These are phyloP conservation scores for Phyllotreta cruciferae DNA, from an alignment of 2,888 invertebrate species.

Conservation along the genomic window DNA sequence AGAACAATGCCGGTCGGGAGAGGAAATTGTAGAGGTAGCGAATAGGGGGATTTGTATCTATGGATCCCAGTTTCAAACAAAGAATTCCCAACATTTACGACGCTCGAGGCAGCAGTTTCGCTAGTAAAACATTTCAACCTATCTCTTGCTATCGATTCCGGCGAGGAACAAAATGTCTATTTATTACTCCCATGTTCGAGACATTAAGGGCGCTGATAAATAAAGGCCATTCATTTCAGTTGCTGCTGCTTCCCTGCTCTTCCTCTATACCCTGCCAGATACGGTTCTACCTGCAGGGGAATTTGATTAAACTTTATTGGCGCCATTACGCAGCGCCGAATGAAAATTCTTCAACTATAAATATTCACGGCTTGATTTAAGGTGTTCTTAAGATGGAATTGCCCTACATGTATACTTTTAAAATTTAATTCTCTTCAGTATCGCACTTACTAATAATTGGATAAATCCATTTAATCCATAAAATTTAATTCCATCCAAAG, in stretches of 20 bases:
- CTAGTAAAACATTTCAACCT: constrained; percentile 57
- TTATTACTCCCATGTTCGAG: constrained; percentile 42
- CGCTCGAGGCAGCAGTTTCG: constrained; percentile 55
- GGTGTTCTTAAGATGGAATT: constrained; percentile 18
- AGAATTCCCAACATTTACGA: constrained; percentile 58
- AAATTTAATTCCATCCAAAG: no score
- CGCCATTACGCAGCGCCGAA: constrained; percentile 27
- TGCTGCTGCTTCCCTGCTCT: constrained; percentile 16
- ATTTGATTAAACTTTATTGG: constrained; percentile 36
- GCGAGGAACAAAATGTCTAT: constrained; percentile 45
- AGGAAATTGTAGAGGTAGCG: constrained; percentile 53
- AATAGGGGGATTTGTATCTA: constrained; percentile 56
- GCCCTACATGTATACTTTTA: constrained; percentile 1
- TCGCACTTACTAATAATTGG: neutral
- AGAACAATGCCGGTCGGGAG: constrained; percentile 28
- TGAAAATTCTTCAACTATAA: constrained; percentile 33
- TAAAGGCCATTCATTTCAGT: constrained; percentile 35
- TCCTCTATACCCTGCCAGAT: neutral
- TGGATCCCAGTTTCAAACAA: constrained; percentile 53
- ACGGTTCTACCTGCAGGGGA: constrained; percentile 29
- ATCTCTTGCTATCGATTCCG: constrained; percentile 55
- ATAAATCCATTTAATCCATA: no score
- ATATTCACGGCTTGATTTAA: constrained; percentile 34
- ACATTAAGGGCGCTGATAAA: constrained; percentile 41
- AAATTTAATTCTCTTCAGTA: neutral